phyloP scores from a whole-genome alignment of 2,888 invertebrate species.

The Leptinotarsa peninsularis region DNA sequence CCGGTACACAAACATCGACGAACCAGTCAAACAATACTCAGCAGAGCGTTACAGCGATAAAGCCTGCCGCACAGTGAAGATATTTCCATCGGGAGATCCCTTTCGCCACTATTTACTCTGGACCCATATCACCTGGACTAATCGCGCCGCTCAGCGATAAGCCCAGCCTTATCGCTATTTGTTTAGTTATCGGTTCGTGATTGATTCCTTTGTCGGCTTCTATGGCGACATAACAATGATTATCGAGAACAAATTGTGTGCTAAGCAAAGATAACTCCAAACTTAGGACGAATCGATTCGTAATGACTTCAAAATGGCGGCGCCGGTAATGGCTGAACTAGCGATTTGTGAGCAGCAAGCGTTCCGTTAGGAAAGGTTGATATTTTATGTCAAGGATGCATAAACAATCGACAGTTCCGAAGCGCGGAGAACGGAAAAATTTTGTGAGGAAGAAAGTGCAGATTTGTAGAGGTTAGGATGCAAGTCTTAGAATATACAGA shows the following conservation, averaged over 20 bases:
- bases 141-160: constrained; percentile 57
- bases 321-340: constrained; percentile 22
- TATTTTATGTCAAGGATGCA: constrained; percentile 2
- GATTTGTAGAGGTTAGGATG: not conserved
- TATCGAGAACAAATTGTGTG: constrained; percentile 61
- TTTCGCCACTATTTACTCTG: constrained; percentile 47
- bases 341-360: constrained; percentile 4
- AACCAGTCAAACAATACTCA: not conserved
- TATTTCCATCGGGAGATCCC: constrained; percentile 41
- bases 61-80: constrained; percentile 16
- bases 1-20: not conserved
- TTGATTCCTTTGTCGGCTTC: constrained; percentile 64
- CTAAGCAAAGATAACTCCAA: constrained; percentile 46
- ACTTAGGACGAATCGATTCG: constrained; percentile 24
- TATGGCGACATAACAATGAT: constrained; percentile 60
- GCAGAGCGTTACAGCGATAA: constrained; percentile 10
- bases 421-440: not conserved
- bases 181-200: constrained; percentile 60
- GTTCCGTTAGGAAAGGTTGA: not conserved
- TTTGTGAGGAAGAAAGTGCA: not conserved
- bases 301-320: constrained; percentile 41
- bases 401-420: not conserved
- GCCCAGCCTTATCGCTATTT: constrained; percentile 56
- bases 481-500: no score
- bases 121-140: constrained; percentile 53